Percentiles rank a stretch among this genome's conserved stretches.
phyloP scores from a whole-genome alignment of 2,797 vertebrate genomes.

The Chelonia mydas region DNA sequence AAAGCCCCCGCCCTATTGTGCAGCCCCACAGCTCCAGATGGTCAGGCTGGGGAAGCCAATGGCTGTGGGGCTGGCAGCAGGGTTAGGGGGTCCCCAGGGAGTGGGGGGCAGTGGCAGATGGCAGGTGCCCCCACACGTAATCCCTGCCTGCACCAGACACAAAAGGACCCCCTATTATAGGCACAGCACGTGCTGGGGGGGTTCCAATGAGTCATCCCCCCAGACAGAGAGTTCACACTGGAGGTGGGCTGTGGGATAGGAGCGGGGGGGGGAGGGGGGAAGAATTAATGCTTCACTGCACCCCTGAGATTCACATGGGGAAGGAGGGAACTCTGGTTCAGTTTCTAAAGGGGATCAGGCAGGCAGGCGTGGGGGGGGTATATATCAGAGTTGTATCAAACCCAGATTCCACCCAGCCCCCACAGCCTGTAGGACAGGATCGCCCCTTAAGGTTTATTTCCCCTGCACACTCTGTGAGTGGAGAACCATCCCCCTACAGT shows the following conservation, averaged over 20 bases:
- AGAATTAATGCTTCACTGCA: neutral
- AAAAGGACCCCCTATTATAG: neutral
- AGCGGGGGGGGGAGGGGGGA: neutral
- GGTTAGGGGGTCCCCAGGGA: constrained; percentile 66
- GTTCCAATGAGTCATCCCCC: neutral
- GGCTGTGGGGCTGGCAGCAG: constrained; percentile 67
- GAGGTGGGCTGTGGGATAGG: neutral
- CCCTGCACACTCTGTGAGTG: neutral
- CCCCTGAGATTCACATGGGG: neutral
- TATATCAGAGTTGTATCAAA: neutral
- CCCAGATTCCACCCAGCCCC: no score
- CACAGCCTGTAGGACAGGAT: neutral
- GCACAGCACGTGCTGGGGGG: neutral
- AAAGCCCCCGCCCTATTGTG: constrained; percentile 67
- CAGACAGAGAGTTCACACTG: neutral
- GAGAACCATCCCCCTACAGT: neutral
- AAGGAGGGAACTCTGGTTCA: constrained; percentile 28
- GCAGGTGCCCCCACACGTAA: constrained; percentile 13
- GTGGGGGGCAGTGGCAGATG: constrained; percentile 42
- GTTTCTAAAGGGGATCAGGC: neutral
- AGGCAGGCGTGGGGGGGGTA: neutral
- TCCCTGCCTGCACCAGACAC: neutral
- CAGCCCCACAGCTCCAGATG: constrained; percentile 74
- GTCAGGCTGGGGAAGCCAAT: constrained; percentile 71
- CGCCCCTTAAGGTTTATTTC: neutral